phyloP scores from a whole-genome alignment of 2,888 invertebrate genomes.

The Rotaria magnacalcarata region DNA sequence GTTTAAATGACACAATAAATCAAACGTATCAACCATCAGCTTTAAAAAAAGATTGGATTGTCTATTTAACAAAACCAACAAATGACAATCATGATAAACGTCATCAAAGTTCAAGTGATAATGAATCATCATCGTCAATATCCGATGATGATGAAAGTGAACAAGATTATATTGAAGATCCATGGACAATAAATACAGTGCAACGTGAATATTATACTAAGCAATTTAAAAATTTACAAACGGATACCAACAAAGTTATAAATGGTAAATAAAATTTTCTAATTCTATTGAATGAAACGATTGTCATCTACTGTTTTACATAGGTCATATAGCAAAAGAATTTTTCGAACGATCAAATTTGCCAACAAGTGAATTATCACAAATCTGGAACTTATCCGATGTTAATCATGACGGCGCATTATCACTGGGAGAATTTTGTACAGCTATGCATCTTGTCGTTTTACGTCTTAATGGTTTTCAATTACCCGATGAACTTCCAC shows the following conservation, averaged over 20 bases:
- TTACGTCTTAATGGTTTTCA: conserved; percentile 81
- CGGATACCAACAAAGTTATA: conserved; percentile 60
- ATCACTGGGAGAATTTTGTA: conserved; percentile 85
- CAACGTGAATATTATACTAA: conserved; percentile 85
- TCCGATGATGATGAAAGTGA: not conserved
- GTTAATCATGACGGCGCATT: conserved; percentile 88
- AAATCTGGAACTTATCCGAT: conserved; percentile 89
- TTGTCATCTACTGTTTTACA: not conserved
- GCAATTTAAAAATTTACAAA: conserved; percentile 81
- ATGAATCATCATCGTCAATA: conserved; percentile 21
- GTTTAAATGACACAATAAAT: not conserved
- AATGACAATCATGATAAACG: not conserved
- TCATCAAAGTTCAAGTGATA: not conserved
- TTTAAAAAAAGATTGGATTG: conserved; percentile 34
- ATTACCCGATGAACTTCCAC: conserved; percentile 76
- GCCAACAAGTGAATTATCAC: conserved; percentile 80
- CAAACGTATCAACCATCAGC: not conserved
- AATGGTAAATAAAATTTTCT: conserved; percentile 49
- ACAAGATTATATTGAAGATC: no score
- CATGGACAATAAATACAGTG: conserved; percentile 63
- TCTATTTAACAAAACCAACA: conserved; percentile 1
- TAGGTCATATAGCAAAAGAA: conserved; percentile 69
- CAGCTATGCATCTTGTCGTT: conserved; percentile 94
- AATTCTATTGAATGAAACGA: no score
- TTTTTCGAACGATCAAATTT: conserved; percentile 93